phyloP scores from a whole-genome alignment of 2,113 vertebrate genomes.

The Hoplias malabaricus region DNA sequence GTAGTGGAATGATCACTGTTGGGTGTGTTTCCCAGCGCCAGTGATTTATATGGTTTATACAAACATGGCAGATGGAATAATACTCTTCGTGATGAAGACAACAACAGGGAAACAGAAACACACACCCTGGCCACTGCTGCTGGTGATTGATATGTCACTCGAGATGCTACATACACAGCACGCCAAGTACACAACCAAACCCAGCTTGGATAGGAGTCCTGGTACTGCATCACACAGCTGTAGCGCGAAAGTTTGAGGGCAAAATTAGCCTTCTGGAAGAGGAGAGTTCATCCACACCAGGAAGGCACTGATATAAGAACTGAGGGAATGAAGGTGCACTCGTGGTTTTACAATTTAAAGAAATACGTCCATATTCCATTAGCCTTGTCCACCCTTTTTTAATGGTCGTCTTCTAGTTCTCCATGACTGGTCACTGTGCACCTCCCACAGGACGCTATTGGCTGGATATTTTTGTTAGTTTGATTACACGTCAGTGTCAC shows the following conservation, averaged over 20 bases:
- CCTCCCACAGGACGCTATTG: no score
- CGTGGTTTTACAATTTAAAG: no score
- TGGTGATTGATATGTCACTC: slow-evolving; percentile 28
- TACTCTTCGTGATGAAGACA: slow-evolving; percentile 50
- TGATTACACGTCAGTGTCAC: no score
- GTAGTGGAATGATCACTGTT: slow-evolving; percentile 31
- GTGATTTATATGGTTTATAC: slow-evolving; percentile 47
- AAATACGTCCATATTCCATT: no score
- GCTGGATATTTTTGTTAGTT: no score
- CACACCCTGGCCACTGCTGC: slow-evolving; percentile 8
- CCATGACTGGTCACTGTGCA: no score
- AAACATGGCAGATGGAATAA: slow-evolving; percentile 45
- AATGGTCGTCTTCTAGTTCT: no score
- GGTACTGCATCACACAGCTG: background rate
- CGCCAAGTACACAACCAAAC: background rate
- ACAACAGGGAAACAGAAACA: slow-evolving; percentile 26
- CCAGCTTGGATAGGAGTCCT: slow-evolving; percentile 6
- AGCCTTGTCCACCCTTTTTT: no score
- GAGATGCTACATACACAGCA: slow-evolving; percentile 10
- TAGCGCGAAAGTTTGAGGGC: background rate
- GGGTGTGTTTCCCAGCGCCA: slow-evolving; percentile 27
- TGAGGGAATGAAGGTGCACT: no score
- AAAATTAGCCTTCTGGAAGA: background rate
- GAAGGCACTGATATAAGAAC: no score
- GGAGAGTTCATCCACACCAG: no score